A percentile compares a stretch with the other conserved stretches of the same genome.
These are phyloP conservation scores for Achroia grisella DNA, from an alignment of 1,140 invertebrate genomes.

Conservation along the genomic window DNA sequence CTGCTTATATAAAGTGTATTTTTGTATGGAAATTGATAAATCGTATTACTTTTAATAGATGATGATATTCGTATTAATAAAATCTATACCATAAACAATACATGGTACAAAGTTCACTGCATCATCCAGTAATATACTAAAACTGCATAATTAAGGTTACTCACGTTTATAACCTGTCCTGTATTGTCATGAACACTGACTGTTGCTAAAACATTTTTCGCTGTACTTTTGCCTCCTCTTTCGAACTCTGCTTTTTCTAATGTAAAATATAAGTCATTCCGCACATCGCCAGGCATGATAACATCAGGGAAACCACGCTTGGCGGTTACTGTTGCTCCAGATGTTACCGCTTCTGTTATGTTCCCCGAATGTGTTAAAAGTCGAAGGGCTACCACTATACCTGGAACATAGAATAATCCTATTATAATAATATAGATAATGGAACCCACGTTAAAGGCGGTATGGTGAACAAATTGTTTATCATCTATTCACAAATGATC, in stretches of 20 bases:
- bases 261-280: conserved; percentile 96
- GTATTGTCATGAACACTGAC: conserved; percentile 86
- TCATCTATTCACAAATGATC: too few species aligned
- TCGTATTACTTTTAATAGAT: too few species aligned
- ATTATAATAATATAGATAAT: too few species aligned
- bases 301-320: conserved; percentile 96
- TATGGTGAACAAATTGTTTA: too few species aligned
- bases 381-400: conserved; percentile 62
- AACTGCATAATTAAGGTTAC: conserved; percentile 12
- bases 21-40: too few species aligned
- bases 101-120: too few species aligned
- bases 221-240: conserved; percentile 94
- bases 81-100: too few species aligned
- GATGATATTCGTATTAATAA: too few species aligned
- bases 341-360: conserved; percentile 49
- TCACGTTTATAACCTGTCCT: conserved; percentile 82
- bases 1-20: too few species aligned
- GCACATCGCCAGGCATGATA: conserved; percentile 95
- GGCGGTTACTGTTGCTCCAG: conserved; percentile 86
- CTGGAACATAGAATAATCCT: conserved; percentile 42
- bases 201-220: conserved; percentile 94
- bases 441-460: too few species aligned
- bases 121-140: background rate
- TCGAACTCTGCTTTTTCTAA: conserved; percentile 93
- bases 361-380: conserved; percentile 53